Conservation (phyloP, 2,113 vertebrate genomes). For the Sus scrofa region T2T-Sscrofa CM000818.6:72882501-72883000, state of each 20-base stretch:
- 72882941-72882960: constrained; percentile 79
- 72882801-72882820: constrained; percentile 39
- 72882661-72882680: constrained; percentile 11
- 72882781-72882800: background rate
- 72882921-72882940: constrained; percentile 14
- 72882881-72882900: constrained; percentile 44
- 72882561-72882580: constrained; percentile 72
- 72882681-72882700: constrained; percentile 22
- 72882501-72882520: constrained; percentile 58
- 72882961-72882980: constrained; percentile 77
- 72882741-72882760: background rate
- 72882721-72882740: constrained; percentile 31
- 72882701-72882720: constrained; percentile 33
- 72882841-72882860: too few species aligned
- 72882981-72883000: constrained; percentile 79
- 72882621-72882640: constrained; percentile 67
- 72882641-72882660: constrained; percentile 64
- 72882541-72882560: constrained; percentile 64
- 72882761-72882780: background rate
- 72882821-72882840: too few species aligned
- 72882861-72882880: background rate
- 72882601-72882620: constrained; percentile 78
- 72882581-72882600: constrained; percentile 72
- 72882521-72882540: constrained; percentile 64
- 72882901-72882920: background rate